Percentiles rank a stretch among this genome's conserved stretches.
phyloP scores from a whole-genome alignment of 2,113 vertebrate genomes.

The Hucho hucho region DNA sequence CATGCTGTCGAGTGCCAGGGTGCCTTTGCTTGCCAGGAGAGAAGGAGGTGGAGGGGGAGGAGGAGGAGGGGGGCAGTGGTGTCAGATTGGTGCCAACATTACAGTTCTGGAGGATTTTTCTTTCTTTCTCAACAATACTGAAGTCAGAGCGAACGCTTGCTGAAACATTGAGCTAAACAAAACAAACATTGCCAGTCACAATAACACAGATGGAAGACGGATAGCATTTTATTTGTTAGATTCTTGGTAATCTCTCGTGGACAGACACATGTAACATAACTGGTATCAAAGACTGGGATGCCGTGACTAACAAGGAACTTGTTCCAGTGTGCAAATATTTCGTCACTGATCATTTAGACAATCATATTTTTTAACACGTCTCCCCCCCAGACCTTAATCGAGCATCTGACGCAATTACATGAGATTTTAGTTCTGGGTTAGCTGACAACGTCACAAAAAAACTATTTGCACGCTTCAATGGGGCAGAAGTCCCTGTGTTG shows the following conservation, averaged over 20 bases:
- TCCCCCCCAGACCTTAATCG: too few species aligned
- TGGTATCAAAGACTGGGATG: not conserved
- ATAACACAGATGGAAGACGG: not conserved
- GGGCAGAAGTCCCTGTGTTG: too few species aligned
- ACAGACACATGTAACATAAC: not conserved
- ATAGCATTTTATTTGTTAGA: not conserved
- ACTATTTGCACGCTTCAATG: too few species aligned
- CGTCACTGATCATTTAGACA: too few species aligned
- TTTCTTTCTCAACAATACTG: conserved; percentile 44
- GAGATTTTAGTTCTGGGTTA: too few species aligned
- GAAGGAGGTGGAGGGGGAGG: conserved; percentile 15
- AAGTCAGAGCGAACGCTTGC: conserved; percentile 18
- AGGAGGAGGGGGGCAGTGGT: conserved; percentile 39
- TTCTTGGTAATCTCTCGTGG: not conserved
- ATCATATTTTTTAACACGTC: too few species aligned
- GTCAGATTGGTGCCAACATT: conserved; percentile 34
- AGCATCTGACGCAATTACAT: too few species aligned
- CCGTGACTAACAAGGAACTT: too few species aligned
- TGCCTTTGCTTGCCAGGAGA: conserved; percentile 62
- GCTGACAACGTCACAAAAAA: not conserved
- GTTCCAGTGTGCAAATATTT: too few species aligned
- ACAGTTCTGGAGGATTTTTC: conserved; percentile 27
- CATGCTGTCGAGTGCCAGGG: conserved; percentile 62
- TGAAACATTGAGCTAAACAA: conserved; percentile 25
- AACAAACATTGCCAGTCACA: conserved; percentile 1